Base-by-base conservation (phyloP, 2,888 invertebrate genomes). In the Drosophila siamana region DNA sequence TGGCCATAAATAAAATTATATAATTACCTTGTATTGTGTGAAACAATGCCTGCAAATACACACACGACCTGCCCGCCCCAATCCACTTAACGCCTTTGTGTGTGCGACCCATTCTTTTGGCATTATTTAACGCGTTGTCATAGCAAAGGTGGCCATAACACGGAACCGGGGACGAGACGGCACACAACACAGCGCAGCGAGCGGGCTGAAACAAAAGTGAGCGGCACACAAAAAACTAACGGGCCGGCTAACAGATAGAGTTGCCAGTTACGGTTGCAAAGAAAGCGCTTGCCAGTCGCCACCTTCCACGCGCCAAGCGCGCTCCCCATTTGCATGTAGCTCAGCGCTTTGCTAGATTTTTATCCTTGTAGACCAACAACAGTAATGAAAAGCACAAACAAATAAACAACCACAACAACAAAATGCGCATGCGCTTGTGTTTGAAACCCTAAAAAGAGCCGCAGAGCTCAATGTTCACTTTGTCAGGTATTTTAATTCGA, bases 1-100 rank as follows among this genome's bases (percentile, higher is more conserved):
- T 89, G 85, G 82, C 87, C 72, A 89, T 86, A 86, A 86, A 86
- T 86, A 86, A 86, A 88, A 86, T 89, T 87, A 89, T 86, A 86
- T 89, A 86, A 86, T 86, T 86, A 86, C 86, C 87, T 78, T 75
- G 85, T 68, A 84, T 88, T 86, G 87, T 84, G 71, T 73, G 69
- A 51, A 69, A 69, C 67, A 65, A 57, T 56, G 57, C 60, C 52
- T 44, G 44, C 63, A 46, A 50, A 46, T 41, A 55, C 55, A 54
- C 22, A 44, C 43, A 30, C 16, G 15, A 26, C 26, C 16, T 19
- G 11, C 1, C 9, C 13, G 13, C 48, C 28, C 70, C 75, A 82
- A 82, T 82, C 82, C 80, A 86, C 80, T 86, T 82, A 82, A 80
- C 87, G 74, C 61, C 71, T 65, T 50, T 66, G 59, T 77, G 50